Base-by-base conservation (phyloP, 2,113 vertebrate genomes). In the Pycnonotus jocosus region DNA sequence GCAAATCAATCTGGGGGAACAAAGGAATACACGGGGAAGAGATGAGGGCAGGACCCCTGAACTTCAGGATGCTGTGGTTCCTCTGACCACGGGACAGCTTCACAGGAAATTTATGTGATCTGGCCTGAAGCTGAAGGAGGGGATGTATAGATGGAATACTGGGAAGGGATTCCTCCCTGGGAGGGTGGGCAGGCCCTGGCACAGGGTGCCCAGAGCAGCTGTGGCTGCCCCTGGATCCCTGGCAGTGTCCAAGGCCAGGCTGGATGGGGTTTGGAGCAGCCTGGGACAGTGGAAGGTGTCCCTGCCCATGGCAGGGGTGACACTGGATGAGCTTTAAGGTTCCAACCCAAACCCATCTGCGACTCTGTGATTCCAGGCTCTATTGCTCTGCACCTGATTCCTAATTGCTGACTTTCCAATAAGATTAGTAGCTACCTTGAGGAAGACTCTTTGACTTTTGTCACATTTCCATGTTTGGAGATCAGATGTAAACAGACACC, bases 81-180 rank as follows among this genome's bases (percentile, higher is more conserved):
- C 35, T 25, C 3, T 40, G 20, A 38, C 9, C n/a, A 12, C 0
- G 0, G 3, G 37, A 50, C 15, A 10, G 50, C 15, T 5, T 70
- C 72, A 31, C 40, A 60, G 25, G 53, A n/a, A 33, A 44, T 5
- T 31, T 2, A 30, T 0, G 1, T 22, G n/a, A 19, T 58, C 44
- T 53, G 61, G 68, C 17, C 27, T n/a, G 35, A 40, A 22, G 54
- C 5, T 69, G 78, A 69, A 42, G 50, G 42, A 71, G 30, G 16
- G 27, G 23, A 72, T 7, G 15, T 19, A 50, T 0, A 37, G 15
- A 33, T 33, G 2, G 35, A 58, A 37, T 31, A 12, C 0, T 35
- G 35, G 54, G 47, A 9, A 54, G 31, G 31, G 0, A 69, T 40
- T 25, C 0, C 0, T 76, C 30, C 47, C 40, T 48, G 11, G 0